phyloP scores from a whole-genome alignment of 2,888 invertebrate species.

The Allophyes oxyacanthae region DNA sequence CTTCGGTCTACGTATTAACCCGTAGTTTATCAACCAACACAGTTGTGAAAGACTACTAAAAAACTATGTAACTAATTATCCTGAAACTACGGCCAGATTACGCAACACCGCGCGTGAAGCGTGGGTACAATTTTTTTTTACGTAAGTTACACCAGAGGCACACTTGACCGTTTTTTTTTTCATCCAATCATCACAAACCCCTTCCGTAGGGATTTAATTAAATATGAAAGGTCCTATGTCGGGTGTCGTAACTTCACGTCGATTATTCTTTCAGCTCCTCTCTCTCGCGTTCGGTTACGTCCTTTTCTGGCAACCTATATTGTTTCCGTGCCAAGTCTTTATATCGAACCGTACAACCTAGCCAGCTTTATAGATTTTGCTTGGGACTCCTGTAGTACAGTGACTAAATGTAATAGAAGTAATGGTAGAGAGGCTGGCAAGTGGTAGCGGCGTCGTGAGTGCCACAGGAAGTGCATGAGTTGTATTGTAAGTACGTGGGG shows the following conservation, averaged over 20 bases:
- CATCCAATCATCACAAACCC: constrained; percentile 63
- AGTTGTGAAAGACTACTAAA: constrained; percentile 40
- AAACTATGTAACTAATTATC: constrained; percentile 46
- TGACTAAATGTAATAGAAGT: constrained; percentile 51
- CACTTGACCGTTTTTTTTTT: constrained; percentile 56
- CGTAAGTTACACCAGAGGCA: constrained; percentile 31
- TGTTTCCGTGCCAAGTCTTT: constrained; percentile 81
- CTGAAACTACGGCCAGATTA: constrained; percentile 29
- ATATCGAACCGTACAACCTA: constrained; percentile 79
- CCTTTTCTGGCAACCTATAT: constrained; percentile 83
- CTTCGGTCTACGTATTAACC: constrained; percentile 39
- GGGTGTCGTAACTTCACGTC: constrained; percentile 70
- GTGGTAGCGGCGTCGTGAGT: constrained; percentile 45
- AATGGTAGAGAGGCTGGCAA: constrained; percentile 49
- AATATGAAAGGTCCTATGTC: constrained; percentile 73
- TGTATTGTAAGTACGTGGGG: constrained; percentile 68
- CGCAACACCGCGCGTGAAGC: constrained; percentile 36
- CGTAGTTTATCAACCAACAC: constrained; percentile 40
- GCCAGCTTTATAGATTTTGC: constrained; percentile 76
- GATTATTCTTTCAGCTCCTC: constrained; percentile 74
- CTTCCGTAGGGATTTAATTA: constrained; percentile 71
- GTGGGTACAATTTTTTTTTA: constrained; percentile 1
- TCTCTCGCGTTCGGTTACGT: constrained; percentile 74
- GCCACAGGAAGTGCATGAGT: constrained; percentile 77
- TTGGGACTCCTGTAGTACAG: constrained; percentile 56